Evolutionary conservation across 2,113 vertebrate species (phyloP).

Genomic region (Pelecanus crispus): DNA sequence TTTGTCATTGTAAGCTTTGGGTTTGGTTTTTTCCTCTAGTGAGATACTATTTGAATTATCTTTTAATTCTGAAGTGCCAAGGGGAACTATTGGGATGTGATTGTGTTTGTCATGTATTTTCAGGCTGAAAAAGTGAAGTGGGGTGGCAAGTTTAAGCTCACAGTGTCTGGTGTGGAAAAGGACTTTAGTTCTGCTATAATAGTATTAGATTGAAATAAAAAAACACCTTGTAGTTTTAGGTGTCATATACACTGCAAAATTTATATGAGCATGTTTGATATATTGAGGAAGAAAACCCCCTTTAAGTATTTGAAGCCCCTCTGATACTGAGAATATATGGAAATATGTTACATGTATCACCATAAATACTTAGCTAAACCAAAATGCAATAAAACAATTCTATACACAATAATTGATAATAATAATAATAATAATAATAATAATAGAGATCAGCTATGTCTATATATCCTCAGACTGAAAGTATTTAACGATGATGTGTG

Average conservation of each 20-base stretch:
- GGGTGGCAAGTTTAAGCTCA: not conserved
- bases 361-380: not conserved
- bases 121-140: not conserved
- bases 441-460: not conserved
- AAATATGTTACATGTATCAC: not conserved
- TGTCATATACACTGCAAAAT: not conserved
- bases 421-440: not conserved
- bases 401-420: not conserved
- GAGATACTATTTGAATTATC: constrained; percentile 32
- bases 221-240: not conserved
- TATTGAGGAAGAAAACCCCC: not conserved
- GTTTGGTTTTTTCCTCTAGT: not conserved
- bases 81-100: not conserved
- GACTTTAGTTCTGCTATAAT: not conserved
- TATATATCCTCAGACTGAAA: not conserved
- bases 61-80: constrained; percentile 56
- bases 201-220: not conserved
- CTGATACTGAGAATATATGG: not conserved
- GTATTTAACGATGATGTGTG: not conserved
- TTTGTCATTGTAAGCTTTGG: constrained; percentile 10
- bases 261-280: not conserved
- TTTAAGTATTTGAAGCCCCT: not conserved
- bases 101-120: not conserved
- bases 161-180: not conserved
- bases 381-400: not conserved